Conservation (phyloP, 2,797 vertebrate species). For the Xenentodon cancila region DNA sequence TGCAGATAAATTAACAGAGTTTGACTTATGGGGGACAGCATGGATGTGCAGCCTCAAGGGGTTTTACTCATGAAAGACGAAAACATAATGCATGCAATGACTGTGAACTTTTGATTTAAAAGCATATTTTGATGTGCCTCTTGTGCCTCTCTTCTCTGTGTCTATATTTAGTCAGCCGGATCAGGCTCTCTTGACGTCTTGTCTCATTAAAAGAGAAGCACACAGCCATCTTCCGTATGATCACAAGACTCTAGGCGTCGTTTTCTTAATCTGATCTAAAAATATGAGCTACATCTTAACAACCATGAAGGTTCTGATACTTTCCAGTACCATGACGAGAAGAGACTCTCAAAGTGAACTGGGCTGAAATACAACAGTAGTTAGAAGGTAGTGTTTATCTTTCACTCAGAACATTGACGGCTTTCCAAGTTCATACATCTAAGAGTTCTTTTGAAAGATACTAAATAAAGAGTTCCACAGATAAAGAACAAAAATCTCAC, state of each 20-base stretch:
- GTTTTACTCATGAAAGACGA: constrained; percentile 29
- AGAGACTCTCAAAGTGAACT: constrained; percentile 43
- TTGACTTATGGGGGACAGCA: constrained; percentile 28
- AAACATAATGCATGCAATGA: constrained; percentile 39
- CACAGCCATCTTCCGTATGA: constrained; percentile 51
- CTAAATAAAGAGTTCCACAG: constrained; percentile 12
- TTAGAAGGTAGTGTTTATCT: constrained; percentile 1
- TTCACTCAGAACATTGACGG: no score
- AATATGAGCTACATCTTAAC: constrained; percentile 64
- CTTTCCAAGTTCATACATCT: no score
- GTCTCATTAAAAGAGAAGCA: constrained; percentile 63
- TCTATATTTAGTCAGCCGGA: constrained; percentile 73
- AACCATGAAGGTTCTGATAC: constrained; percentile 39
- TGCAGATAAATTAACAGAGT: constrained; percentile 36
- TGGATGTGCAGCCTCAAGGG: constrained; percentile 27
- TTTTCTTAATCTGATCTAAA: constrained; percentile 75
- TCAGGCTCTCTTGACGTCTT: constrained; percentile 58
- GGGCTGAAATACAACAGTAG: constrained; percentile 36
- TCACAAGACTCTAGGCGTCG: constrained; percentile 54
- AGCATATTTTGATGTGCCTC: constrained; percentile 48
- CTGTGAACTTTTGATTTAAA: constrained; percentile 49
- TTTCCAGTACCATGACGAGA: constrained; percentile 20
- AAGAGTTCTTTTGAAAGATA: no score
- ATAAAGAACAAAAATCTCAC: constrained; percentile 53
- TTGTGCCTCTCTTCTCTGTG: constrained; percentile 34